Evolutionary conservation across 2,113 vertebrate genomes (phyloP).

Genomic region (Tupaia tana): DNA sequence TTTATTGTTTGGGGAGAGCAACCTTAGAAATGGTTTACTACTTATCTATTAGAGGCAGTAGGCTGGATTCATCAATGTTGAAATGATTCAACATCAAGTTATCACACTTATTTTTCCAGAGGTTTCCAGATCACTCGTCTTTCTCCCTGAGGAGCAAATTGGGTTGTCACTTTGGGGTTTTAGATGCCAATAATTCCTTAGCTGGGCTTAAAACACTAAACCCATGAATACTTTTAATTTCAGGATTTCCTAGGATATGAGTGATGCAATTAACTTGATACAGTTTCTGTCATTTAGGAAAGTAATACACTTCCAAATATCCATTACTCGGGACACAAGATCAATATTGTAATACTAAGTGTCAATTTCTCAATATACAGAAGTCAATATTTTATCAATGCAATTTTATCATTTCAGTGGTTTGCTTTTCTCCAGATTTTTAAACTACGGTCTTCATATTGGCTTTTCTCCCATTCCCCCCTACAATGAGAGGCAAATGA

Average conservation of each 20-base stretch:
- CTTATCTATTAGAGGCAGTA: conserved; percentile 80
- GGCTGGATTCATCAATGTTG: conserved; percentile 68
- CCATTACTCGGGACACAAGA: neutral
- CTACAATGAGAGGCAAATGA: neutral
- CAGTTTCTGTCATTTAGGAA: neutral
- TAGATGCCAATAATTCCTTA: conserved; percentile 76
- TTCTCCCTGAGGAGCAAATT: conserved; percentile 73
- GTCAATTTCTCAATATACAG: neutral
- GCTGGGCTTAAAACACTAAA: conserved; percentile 62
- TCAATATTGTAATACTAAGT: too few relatives aligned
- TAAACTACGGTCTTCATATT: neutral
- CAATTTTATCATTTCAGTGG: neutral
- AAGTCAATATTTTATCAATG: neutral
- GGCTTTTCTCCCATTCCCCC: neutral
- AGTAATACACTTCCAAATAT: neutral
- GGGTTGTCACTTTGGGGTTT: conserved; percentile 74
- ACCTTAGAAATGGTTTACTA: conserved; percentile 83
- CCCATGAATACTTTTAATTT: conserved; percentile 37
- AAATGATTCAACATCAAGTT: conserved; percentile 73
- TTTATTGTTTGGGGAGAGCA: conserved; percentile 83
- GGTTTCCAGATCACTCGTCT: conserved; percentile 73
- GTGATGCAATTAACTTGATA: neutral
- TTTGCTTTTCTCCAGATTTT: conserved; percentile 13
- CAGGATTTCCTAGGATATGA: neutral
- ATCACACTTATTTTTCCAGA: conserved; percentile 72